phyloP scores from a whole-genome alignment of 2,113 vertebrate genomes.

The Chaetodon auriga region DNA sequence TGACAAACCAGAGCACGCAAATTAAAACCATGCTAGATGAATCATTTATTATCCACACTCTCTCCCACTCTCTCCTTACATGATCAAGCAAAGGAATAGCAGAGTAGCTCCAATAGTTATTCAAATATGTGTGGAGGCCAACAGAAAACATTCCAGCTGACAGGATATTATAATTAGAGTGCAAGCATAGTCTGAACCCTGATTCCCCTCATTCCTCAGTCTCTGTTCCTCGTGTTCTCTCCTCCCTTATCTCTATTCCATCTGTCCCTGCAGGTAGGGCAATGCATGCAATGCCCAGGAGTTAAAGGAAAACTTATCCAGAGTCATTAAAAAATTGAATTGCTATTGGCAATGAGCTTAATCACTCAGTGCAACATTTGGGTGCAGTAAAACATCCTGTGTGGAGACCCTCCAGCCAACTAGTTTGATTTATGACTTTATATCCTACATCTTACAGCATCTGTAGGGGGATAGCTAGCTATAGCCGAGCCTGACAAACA shows the following conservation, averaged over 20 bases:
- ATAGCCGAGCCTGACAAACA: slow-evolving; percentile 61
- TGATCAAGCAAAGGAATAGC: slow-evolving; percentile 13
- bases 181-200: slow-evolving; percentile 19
- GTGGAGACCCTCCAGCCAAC: slow-evolving; percentile 61
- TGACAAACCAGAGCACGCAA: slow-evolving; percentile 20
- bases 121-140: slow-evolving; percentile 23
- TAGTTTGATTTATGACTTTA: slow-evolving; percentile 74
- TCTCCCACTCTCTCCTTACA: not conserved
- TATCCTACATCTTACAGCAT: slow-evolving; percentile 48
- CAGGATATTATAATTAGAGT: slow-evolving; percentile 17
- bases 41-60: not conserved
- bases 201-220: not conserved
- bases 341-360: slow-evolving; percentile 71
- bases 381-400: slow-evolving; percentile 70
- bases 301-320: slow-evolving; percentile 62
- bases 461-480: slow-evolving; percentile 51
- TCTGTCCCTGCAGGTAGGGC: slow-evolving; percentile 65
- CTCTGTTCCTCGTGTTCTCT: slow-evolving; percentile 20
- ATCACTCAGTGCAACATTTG: slow-evolving; percentile 73
- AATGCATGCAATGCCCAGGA: slow-evolving; percentile 44
- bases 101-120: slow-evolving; percentile 7
- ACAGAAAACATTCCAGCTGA: slow-evolving; percentile 25
- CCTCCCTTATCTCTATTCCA: slow-evolving; percentile 40
- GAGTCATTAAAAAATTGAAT: slow-evolving; percentile 70
- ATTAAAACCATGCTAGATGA: slow-evolving; percentile 1